Conservation (phyloP, 2,888 invertebrate species). For the Bugulina stolonifera region DNA sequence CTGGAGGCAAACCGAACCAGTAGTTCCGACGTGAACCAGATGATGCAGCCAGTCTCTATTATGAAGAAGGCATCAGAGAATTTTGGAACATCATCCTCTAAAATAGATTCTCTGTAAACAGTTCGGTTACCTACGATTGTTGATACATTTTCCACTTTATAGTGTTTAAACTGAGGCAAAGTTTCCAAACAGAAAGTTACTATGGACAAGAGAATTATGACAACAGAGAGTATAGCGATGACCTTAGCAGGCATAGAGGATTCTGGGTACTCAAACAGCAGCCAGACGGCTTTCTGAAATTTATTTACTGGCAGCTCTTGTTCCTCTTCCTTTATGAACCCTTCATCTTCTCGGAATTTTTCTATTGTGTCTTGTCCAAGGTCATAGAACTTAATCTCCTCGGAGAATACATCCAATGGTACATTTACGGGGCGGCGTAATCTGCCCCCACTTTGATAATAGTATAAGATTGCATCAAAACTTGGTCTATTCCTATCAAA, state of each 20-base stretch:
- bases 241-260: slow-evolving; percentile 97
- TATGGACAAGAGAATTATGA: slow-evolving; percentile 96
- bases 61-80: slow-evolving; percentile 99
- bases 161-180: slow-evolving; percentile 97
- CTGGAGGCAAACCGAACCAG: slow-evolving; percentile 97
- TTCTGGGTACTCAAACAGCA: slow-evolving; percentile 98
- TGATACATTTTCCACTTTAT: slow-evolving; percentile 59
- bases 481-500: slow-evolving; percentile 97
- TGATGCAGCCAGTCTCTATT: slow-evolving; percentile 97
- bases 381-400: slow-evolving; percentile 99
- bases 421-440: slow-evolving; percentile 96
- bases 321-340: slow-evolving; percentile 98
- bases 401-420: slow-evolving; percentile 92
- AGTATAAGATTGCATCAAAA: slow-evolving; percentile 96
- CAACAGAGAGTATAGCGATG: slow-evolving; percentile 97
- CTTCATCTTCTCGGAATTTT: slow-evolving; percentile 76
- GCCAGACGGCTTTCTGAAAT: slow-evolving; percentile 95
- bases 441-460: slow-evolving; percentile 85
- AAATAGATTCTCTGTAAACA: slow-evolving; percentile 59
- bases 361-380: slow-evolving; percentile 79
- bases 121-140: slow-evolving; percentile 32
- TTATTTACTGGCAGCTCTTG: slow-evolving; percentile 94
- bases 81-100: slow-evolving; percentile 93
- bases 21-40: slow-evolving; percentile 94
- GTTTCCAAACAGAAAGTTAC: slow-evolving; percentile 99